Percentiles rank a stretch among this genome's conserved stretches.
phyloP scores from a whole-genome alignment of 2,888 invertebrate species.

The Limnephilus marmoratus region DNA sequence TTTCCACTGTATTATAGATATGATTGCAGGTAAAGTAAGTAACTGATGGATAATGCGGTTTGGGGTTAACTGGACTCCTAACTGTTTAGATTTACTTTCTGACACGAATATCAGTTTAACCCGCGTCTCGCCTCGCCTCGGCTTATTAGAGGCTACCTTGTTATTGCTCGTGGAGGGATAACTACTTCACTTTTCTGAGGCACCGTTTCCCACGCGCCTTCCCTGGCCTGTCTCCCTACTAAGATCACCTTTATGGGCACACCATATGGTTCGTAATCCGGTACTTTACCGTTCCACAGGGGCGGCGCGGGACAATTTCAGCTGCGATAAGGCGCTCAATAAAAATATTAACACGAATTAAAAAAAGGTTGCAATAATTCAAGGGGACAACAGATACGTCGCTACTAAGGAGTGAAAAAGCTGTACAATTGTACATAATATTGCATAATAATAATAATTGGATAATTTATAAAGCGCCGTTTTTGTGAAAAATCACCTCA shows the following conservation, averaged over 20 bases:
- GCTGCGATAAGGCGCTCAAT: neutral
- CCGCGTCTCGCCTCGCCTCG: neutral
- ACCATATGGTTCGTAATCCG: constrained; percentile 34
- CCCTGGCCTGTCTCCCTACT: constrained; percentile 22
- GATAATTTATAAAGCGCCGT: no score
- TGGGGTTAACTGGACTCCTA: neutral
- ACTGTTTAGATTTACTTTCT: neutral
- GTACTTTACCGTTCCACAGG: constrained; percentile 26
- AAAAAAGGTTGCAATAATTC: no score
- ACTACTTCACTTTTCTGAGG: neutral
- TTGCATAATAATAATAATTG: no score
- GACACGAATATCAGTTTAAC: constrained; percentile 2
- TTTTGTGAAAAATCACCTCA: no score
- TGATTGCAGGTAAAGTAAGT: neutral
- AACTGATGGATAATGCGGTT: neutral
- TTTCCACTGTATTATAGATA: neutral
- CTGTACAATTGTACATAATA: no score
- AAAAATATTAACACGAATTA: neutral
- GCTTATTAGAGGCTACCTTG: constrained; percentile 7
- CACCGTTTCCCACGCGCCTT: constrained; percentile 40
- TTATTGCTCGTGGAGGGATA: constrained; percentile 8
- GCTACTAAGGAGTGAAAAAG: no score
- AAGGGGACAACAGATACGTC: no score
- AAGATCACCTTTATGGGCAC: constrained; percentile 9
- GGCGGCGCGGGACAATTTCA: neutral